A percentile compares a stretch with the other conserved stretches of the same genome.
Conservation (phyloP, 2,888 invertebrate genomes). For the Neoitamus cyanurus region DNA sequence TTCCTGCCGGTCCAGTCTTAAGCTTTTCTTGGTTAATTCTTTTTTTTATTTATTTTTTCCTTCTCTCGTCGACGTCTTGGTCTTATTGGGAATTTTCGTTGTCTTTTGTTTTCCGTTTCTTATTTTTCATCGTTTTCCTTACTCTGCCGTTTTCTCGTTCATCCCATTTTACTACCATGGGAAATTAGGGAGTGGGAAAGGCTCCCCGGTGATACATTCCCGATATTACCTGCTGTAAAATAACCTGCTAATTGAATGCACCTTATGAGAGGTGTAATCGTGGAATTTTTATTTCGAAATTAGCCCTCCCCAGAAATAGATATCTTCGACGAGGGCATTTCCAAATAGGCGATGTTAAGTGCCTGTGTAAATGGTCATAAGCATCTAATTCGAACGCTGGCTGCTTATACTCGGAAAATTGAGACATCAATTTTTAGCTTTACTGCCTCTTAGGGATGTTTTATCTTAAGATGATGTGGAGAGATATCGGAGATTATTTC, state of each 20-base stretch:
- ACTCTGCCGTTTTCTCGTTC: neutral
- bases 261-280: neutral
- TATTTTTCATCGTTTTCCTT: neutral
- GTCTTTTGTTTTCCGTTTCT: neutral
- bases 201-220: neutral
- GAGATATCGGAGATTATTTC: neutral
- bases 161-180: neutral
- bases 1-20: constrained; percentile 30
- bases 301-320: neutral
- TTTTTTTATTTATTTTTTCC: neutral
- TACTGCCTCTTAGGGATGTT: neutral
- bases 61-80: neutral
- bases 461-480: neutral
- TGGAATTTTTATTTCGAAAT: neutral
- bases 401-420: neutral
- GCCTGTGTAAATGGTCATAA: neutral
- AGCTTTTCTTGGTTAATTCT: constrained; percentile 5
- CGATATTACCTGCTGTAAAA: neutral
- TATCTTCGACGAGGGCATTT: too few relatives aligned
- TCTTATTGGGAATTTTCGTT: neutral
- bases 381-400: neutral
- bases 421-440: neutral
- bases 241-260: constrained; percentile 16
- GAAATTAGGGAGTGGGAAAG: neutral
- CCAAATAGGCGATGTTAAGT: neutral